Conservation (phyloP, 2,797 vertebrate genomes). For the Galagoides demidoff region DNA sequence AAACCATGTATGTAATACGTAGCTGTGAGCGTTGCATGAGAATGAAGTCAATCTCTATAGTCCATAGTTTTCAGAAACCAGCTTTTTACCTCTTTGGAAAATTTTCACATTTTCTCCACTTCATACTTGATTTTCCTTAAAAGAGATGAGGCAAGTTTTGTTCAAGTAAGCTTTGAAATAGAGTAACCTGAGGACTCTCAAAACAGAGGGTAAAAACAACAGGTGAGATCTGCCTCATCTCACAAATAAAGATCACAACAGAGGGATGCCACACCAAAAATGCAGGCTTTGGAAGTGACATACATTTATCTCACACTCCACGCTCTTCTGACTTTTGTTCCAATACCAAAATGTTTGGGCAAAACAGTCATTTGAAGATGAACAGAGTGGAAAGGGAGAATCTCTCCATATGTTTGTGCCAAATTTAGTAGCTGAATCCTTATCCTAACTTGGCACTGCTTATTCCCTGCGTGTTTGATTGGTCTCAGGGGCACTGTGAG, state of each 20-base stretch:
- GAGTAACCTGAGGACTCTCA: background rate
- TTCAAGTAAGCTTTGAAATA: constrained; percentile 22
- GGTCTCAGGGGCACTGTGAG: background rate
- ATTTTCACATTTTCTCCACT: constrained; percentile 33
- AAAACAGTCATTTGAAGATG: constrained; percentile 24
- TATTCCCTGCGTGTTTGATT: background rate
- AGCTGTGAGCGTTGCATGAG: background rate
- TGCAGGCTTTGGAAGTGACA: background rate
- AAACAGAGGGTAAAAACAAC: background rate
- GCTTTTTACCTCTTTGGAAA: constrained; percentile 4
- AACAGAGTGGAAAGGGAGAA: background rate
- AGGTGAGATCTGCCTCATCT: background rate
- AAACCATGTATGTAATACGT: background rate
- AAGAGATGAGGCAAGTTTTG: constrained; percentile 24
- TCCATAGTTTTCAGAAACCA: background rate
- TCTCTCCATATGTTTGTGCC: background rate
- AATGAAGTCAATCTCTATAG: constrained; percentile 1
- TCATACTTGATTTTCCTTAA: background rate
- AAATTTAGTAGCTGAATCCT: background rate
- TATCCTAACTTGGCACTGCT: background rate
- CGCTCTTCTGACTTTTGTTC: background rate
- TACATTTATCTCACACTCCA: background rate
- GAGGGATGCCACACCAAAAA: background rate
- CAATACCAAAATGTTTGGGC: background rate
- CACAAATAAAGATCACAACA: background rate